Base-by-base conservation (phyloP, 2,113 vertebrate genomes). In the Micronycteris hirsuta region DNA sequence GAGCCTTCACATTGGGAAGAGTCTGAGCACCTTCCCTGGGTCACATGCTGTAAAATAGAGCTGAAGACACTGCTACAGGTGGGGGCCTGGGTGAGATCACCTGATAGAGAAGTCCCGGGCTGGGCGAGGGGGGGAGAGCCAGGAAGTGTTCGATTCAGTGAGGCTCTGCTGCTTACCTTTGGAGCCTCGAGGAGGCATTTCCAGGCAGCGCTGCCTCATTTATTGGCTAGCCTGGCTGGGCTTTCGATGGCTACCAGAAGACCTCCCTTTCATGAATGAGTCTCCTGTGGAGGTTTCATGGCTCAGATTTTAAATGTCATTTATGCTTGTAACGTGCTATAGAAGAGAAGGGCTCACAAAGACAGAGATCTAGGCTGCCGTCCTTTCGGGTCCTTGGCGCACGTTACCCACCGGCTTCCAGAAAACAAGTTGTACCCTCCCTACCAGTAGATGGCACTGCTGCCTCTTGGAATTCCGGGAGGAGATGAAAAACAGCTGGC, bases 361-460 rank as follows among this genome's bases (percentile, higher is more conserved):
- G 38, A 11, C 38, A 63, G 9, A 16, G 15, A 54, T 86, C 17
- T 22, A 41, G 56, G 61, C 31, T 89, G 33, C 38, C 0, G 0
- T 76, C 78, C 86, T 94, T 84, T 76, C 43, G 3, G 43, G 14
- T 67, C 73, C 68, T 85, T 76, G 16, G 22, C 58, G 94, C 22
- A 0, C 5, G 31, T 85, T 13, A 38, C 45, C 52, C 31, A 26
- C 20, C 63, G 70, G 63, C n/a, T 86, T 77, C 24, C 74, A 67
- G 77, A 81, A 92, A 92, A 54, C 68, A 77, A 84, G 22, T 28
- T 88, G 81, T 93, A 70, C 82, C 83, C 58, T 97, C 76, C 84
- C 19, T 65, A 58, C 95, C 97, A 92, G 86, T 95, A 97, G 97
- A 83, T 97, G 97, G 97, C 94, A 36, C 70, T 96, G 86, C 93